A percentile compares a stretch with the other conserved stretches of the same genome.
These are phyloP conservation scores for Melipona beecheii DNA, from an alignment of 2,888 invertebrate genomes.

Conservation along the genomic window DNA sequence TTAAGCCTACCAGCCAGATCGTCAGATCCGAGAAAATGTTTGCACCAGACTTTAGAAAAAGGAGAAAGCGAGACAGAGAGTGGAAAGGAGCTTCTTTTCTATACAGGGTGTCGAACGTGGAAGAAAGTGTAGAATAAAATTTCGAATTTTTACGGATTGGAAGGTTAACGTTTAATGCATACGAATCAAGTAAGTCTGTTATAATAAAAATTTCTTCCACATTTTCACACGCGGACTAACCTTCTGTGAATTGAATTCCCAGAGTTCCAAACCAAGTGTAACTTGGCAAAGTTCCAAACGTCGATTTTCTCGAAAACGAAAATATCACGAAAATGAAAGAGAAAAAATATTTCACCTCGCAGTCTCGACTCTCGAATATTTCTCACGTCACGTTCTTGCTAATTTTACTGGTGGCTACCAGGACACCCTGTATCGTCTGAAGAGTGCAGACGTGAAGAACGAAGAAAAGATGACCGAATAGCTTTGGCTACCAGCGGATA, in stretches of 20 bases:
- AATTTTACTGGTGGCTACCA: not conserved
- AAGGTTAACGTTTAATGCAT: too few relatives aligned
- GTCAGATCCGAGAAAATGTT: constrained; percentile 8
- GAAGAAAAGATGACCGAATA: constrained; percentile 1
- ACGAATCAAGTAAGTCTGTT: too few relatives aligned
- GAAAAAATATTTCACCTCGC: not conserved
- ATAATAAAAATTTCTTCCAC: too few relatives aligned
- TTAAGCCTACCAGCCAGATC: constrained; percentile 42
- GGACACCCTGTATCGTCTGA: not conserved
- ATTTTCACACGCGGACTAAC: too few relatives aligned
- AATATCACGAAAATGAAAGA: too few relatives aligned
- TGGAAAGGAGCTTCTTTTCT: not conserved
- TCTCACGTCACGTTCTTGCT: not conserved
- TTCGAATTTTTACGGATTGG: not conserved
- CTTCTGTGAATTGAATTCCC: too few relatives aligned
- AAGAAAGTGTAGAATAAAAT: not conserved
- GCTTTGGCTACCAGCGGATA: constrained; percentile 51
- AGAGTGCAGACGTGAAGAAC: not conserved
- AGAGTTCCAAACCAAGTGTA: too few relatives aligned
- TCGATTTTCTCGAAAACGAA: too few relatives aligned
- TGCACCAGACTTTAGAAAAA: not conserved
- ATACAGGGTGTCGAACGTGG: not conserved
- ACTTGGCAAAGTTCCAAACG: too few relatives aligned
- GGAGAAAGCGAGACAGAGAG: not conserved
- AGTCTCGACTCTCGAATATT: not conserved